Base-by-base conservation (phyloP, 2,888 invertebrate species). In the Drosophila yooni region DNA sequence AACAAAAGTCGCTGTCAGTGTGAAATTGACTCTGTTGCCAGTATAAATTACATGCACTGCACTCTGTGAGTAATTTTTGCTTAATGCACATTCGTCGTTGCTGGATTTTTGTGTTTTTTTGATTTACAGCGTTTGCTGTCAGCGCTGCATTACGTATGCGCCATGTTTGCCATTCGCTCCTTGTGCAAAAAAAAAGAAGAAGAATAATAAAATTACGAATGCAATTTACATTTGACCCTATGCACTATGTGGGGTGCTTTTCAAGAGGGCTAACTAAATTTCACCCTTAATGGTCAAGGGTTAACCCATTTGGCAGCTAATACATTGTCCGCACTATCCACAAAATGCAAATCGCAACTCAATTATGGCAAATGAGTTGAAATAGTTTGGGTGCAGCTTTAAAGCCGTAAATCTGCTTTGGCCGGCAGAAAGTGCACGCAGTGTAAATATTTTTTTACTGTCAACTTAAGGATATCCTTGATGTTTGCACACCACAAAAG, bases 381-480 rank as follows among this genome's bases (percentile, higher is more conserved):
- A 66, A 46, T 40, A 15, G 46, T 53, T 70, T 66, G 51, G 69
- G 74, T 62, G 61, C 58, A 58, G 76, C 51, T 65, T 79, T 48
- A 57, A 59, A n/a, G 46, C 29, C 36, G 70, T 60, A 69, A 75
- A 60, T 34, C 75, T 33, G 58, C 53, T 68, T 29, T 48, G 48
- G 31, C 53, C 57, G 29, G 71, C 70, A 33, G 53, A 81, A 78
- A 62, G 61, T 73, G 81, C 57, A 62, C 56, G 57, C 64, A 76
- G 57, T 65, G 67, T 46, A 81, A 83, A 83, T 86, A 83, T 88
- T 88, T 90, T 76, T 81, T 81, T 87, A 86, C 77, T 76, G 89
- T 68, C 89, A 88, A 77, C 89, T 87, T 84, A 90, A 90, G 87
- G 87, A 90, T 90, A 82, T 90, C 90, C 87, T 79, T 86, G 86